phyloP scores from a whole-genome alignment of 1,140 invertebrate genomes.

The Panagrolaimus sp. region DNA sequence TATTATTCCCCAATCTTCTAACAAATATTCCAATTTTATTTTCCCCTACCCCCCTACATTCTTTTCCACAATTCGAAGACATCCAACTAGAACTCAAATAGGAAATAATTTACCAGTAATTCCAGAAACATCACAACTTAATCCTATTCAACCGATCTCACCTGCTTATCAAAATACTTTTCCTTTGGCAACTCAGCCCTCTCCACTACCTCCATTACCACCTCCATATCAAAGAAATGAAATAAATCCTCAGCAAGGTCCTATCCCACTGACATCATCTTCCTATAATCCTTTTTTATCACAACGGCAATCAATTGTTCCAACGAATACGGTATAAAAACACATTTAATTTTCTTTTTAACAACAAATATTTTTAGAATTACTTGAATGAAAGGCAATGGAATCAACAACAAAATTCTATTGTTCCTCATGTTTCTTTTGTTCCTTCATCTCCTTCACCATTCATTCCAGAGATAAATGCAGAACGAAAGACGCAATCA shows the following conservation, averaged over 20 bases:
- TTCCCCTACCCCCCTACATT: no score
- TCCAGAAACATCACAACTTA: neutral
- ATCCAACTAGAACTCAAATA: neutral
- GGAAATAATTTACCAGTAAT: constrained; percentile 1
- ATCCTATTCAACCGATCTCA: neutral
- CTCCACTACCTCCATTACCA: neutral
- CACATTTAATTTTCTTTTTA: neutral
- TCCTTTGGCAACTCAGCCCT: neutral
- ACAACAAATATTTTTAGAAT: neutral
- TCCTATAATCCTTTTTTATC: neutral
- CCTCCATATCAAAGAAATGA: neutral
- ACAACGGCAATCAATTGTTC: constrained; percentile 11
- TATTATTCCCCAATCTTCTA: no score
- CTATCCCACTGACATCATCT: neutral
- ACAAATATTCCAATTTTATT: no score
- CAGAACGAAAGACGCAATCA: neutral
- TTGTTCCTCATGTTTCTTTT: neutral
- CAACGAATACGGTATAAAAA: constrained; percentile 2
- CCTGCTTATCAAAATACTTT: neutral
- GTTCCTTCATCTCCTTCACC: neutral
- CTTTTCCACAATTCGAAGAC: constrained; percentile 22
- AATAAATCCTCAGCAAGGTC: neutral
- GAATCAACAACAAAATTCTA: neutral
- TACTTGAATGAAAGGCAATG: neutral
- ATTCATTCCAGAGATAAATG: neutral